A percentile compares a stretch with the other conserved stretches of the same genome.
Evolutionary conservation across 2,113 vertebrate genomes (phyloP).

Genomic region (Sciurus niger): DNA sequence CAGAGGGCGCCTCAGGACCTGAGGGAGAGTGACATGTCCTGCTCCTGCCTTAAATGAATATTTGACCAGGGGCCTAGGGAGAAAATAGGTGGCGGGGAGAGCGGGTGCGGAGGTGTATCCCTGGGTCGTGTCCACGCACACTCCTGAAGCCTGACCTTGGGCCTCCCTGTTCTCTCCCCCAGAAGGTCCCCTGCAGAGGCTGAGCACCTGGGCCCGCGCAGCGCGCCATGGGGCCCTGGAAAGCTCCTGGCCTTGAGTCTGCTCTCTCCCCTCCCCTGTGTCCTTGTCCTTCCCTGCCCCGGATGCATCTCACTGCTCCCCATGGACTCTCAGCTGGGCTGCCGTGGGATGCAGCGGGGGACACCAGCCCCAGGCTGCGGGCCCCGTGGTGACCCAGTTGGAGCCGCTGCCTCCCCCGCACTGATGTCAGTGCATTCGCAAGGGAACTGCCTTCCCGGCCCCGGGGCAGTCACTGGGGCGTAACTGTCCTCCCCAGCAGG

Average conservation of each 20-base stretch:
- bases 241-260: not conserved
- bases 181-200: not conserved
- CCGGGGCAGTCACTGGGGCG: not conserved
- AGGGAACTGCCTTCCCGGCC: not conserved
- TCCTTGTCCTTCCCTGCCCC: slow-evolving; percentile 81
- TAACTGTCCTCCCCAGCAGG: not conserved
- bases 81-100: not conserved
- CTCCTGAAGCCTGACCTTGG: not conserved
- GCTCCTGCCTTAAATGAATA: not conserved
- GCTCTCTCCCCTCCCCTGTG: slow-evolving; percentile 58
- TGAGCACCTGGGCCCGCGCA: not conserved
- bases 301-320: slow-evolving; percentile 71
- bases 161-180: not conserved
- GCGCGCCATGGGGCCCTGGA: not conserved
- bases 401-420: not conserved
- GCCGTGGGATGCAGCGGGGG: not conserved
- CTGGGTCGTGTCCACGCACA: fast-evolving
- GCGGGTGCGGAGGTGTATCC: not conserved
- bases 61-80: not conserved
- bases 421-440: not conserved
- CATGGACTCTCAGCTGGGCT: not conserved
- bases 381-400: not conserved
- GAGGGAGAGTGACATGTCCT: not conserved
- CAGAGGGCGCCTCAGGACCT: fast-evolving
- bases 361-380: not conserved